Conservation (phyloP, 2,113 vertebrate species). For the Alaudala cheleensis region DNA sequence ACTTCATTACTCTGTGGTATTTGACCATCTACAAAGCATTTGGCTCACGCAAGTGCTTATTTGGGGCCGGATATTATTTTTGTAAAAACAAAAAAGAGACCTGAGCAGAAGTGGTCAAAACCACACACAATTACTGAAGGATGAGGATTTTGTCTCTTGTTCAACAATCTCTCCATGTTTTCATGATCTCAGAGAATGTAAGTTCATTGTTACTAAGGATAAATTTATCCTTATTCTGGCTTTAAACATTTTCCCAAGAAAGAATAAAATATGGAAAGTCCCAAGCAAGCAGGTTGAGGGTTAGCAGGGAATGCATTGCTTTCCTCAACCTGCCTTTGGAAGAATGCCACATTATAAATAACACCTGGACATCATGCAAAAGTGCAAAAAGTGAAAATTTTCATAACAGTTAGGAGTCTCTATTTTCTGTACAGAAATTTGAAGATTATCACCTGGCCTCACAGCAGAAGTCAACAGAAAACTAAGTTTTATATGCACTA, state of each 20-base stretch:
- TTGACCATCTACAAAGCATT: neutral
- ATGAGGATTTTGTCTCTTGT: neutral
- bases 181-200: neutral
- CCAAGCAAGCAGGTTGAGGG: neutral
- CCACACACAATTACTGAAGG: neutral
- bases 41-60: neutral
- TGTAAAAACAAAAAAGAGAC: neutral
- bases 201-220: neutral
- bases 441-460: neutral
- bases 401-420: neutral
- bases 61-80: neutral
- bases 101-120: neutral
- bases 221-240: neutral
- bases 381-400: neutral
- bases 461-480: neutral
- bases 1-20: neutral
- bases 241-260: neutral
- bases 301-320: neutral
- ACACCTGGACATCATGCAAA: neutral
- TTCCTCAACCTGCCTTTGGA: neutral
- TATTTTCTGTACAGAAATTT: neutral
- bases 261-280: neutral
- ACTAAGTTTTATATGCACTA: neutral
- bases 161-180: neutral
- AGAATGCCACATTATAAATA: conserved; percentile 2